Percentiles rank a stretch among this genome's conserved stretches.
phyloP scores from a whole-genome alignment of 2,888 invertebrate genomes.

The Amblyteles armatorius region DNA sequence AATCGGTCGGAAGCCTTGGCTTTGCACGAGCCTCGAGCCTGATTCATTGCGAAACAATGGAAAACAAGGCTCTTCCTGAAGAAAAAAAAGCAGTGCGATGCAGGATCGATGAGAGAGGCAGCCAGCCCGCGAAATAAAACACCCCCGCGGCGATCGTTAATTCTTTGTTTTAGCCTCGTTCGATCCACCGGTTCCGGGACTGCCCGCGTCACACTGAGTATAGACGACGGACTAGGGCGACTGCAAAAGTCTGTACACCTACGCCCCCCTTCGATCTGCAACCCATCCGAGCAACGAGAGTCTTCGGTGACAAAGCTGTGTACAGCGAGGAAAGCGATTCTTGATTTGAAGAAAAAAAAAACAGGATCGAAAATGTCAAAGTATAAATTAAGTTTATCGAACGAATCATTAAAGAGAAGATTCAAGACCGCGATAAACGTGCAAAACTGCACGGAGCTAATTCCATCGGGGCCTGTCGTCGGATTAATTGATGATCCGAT shows the following conservation, averaged over 20 bases:
- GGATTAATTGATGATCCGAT: too few relatives aligned
- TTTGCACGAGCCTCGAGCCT: too few relatives aligned
- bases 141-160: conserved; percentile 13
- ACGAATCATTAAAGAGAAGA: too few relatives aligned
- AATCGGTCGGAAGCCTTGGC: neutral
- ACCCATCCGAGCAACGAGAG: neutral
- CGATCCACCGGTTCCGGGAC: neutral
- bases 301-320: neutral
- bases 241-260: neutral
- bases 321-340: neutral
- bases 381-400: too few relatives aligned
- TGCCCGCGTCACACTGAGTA: neutral
- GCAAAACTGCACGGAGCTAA: neutral
- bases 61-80: neutral
- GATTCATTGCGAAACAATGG: neutral
- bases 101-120: conserved; percentile 1
- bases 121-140: neutral
- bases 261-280: neutral
- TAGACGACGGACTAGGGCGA: neutral
- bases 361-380: too few relatives aligned
- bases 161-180: neutral
- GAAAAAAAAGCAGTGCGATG: neutral
- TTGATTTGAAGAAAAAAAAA: neutral
- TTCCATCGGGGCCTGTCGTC: neutral
- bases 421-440: too few relatives aligned